phyloP scores from a whole-genome alignment of 2,888 invertebrate genomes.

The Chrysina gloriosa region DNA sequence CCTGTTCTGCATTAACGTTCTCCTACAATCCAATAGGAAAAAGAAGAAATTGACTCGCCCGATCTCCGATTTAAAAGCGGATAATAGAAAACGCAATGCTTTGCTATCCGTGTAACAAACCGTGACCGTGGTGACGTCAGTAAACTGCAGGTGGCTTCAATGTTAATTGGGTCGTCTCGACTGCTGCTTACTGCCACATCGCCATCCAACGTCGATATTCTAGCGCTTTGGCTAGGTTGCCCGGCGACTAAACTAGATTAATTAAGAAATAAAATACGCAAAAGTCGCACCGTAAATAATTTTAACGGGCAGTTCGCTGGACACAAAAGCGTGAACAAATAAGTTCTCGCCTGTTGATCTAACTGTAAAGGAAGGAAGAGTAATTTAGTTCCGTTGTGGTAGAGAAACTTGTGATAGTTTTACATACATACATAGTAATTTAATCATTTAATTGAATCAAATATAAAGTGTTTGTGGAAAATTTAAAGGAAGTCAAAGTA shows the following conservation, averaged over 20 bases:
- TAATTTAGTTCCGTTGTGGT: constrained; percentile 11
- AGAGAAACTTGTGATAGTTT: background rate
- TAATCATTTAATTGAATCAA: background rate
- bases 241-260: constrained; percentile 41
- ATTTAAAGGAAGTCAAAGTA: too few species aligned
- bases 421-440: background rate
- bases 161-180: constrained; percentile 46
- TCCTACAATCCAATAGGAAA: constrained; percentile 5
- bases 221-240: constrained; percentile 24
- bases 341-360: background rate
- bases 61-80: constrained; percentile 27
- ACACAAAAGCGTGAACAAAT: constrained; percentile 17
- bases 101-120: constrained; percentile 42
- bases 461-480: too few species aligned
- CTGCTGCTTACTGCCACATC: constrained; percentile 22
- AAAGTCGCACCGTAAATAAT: constrained; percentile 35
- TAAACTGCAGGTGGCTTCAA: constrained; percentile 46
- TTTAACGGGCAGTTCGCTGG: constrained; percentile 27
- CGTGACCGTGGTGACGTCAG: constrained; percentile 47
- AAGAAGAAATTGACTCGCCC: constrained; percentile 5
- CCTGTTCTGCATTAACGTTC: background rate
- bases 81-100: constrained; percentile 30
- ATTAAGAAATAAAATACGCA: constrained; percentile 42
- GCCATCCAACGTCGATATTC: constrained; percentile 17
- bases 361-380: constrained; percentile 2